Percentiles rank a stretch among this genome's conserved stretches.
phyloP scores from a whole-genome alignment of 1,140 invertebrate species.

The Hycleus phaleratus region DNA sequence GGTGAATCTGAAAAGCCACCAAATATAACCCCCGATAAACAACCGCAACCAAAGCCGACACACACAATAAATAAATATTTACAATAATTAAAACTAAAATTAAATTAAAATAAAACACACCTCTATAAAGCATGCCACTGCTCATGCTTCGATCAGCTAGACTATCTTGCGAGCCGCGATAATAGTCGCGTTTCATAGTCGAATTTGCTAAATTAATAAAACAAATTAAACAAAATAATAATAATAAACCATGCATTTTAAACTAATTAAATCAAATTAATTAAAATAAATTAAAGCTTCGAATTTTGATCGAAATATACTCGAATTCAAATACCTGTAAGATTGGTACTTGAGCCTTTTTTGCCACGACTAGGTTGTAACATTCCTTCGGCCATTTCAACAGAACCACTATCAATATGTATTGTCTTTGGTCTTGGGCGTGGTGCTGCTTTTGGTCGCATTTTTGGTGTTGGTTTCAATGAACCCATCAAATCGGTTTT shows the following conservation, averaged over 20 bases:
- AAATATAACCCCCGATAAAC: conserved; percentile 7
- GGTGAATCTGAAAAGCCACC: conserved; percentile 62
- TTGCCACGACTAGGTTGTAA: conserved; percentile 65
- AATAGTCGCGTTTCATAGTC: conserved; percentile 77
- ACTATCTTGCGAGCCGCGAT: conserved; percentile 78
- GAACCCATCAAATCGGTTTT: conserved; percentile 59
- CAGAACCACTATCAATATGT: conserved; percentile 72
- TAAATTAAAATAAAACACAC: conserved; percentile 41
- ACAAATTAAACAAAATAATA: conserved; percentile 34
- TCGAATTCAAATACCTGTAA: conserved; percentile 54
- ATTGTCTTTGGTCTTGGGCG: conserved; percentile 79
- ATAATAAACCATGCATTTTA: conserved; percentile 38
- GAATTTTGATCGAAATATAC: too few relatives aligned
- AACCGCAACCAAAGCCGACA: conserved; percentile 3
- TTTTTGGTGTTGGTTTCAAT: conserved; percentile 51
- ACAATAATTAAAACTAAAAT: conserved; percentile 10
- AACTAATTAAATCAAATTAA: conserved; percentile 24
- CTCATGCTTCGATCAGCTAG: conserved; percentile 56
- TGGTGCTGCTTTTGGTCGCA: conserved; percentile 49
- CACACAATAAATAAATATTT: not conserved
- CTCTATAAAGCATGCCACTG: conserved; percentile 47
- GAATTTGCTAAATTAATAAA: conserved; percentile 40
- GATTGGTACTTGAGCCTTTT: conserved; percentile 73
- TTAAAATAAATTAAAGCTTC: conserved; percentile 18
- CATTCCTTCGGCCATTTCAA: conserved; percentile 64